Evolutionary conservation across 1,140 invertebrate genomes (phyloP), one percentile per base, ranked within the genome.

Genomic region (Drosophila sproati): DNA sequence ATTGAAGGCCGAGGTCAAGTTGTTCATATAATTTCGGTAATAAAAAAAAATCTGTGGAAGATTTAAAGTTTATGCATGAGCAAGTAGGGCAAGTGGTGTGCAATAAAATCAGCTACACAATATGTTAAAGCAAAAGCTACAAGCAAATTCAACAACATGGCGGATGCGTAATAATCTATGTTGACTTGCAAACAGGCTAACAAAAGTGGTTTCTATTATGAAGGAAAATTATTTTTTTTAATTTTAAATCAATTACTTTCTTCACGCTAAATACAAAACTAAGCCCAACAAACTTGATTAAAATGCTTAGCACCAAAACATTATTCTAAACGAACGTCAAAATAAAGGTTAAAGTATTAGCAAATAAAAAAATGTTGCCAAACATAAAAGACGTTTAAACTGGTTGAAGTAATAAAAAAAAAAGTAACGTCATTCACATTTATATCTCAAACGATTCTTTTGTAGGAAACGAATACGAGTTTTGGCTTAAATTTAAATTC

Each of bases 1-100:
- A 64, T 12, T 56, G 35, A 82, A 79, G 82, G 83, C 81, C 82
- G 88, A 52, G 82, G 83, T 41, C 45, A 87, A 43, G 41, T 62
- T 55, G 12, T 55, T 56, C 20, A 35, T 57, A 45, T 52, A n/a
- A 34, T 4, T 1, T 20, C 20, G 1, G 1, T 20, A 67, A 20
- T 60, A 69, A 34, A 34, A n/a, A 60, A 43, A 43, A 60, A 60
- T 48, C 57, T 5, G 57, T 2, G 7, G 12, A 48, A 48, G 34
- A 47, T 20, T 20, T 12, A 7, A 28, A 32, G 43, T 28, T 48
- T 48, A 12, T 48, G 57, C 32, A 47, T 34, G 43, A 47, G 8
- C 32, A 35, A 60, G 6, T 34, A 20, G n/a, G 31, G 3, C 28
- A 47, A 60, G 20, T 28, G 8, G 43, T 35, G 29, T 29, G 34